phyloP scores from a whole-genome alignment of 2,888 invertebrate species.

The Drosophila nr. perissopoda region DNA sequence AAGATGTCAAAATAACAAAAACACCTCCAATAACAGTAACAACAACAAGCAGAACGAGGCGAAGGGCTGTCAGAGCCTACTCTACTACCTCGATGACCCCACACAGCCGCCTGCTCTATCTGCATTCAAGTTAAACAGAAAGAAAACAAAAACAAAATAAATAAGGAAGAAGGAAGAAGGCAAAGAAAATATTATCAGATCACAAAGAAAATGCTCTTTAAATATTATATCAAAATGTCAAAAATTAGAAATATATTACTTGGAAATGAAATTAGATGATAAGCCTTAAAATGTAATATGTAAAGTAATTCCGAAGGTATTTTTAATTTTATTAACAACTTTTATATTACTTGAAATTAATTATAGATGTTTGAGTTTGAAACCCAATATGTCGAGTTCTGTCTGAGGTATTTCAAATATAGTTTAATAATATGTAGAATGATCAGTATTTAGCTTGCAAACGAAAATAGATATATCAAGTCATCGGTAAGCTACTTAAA shows the following conservation, averaged over 20 bases:
- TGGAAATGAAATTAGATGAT: background rate
- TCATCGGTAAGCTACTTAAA: background rate
- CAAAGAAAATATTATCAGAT: too few species aligned
- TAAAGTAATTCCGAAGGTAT: background rate
- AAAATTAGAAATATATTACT: background rate
- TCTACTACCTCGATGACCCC: constrained; percentile 34
- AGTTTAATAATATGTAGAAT: background rate
- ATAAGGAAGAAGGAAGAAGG: background rate
- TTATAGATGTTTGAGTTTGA: background rate
- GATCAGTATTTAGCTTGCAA: background rate
- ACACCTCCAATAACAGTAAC: constrained; percentile 59
- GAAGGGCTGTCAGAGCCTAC: constrained; percentile 29
- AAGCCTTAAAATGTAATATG: background rate
- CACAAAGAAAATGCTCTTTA: constrained; percentile 18
- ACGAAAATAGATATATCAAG: background rate
- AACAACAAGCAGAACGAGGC: constrained; percentile 21
- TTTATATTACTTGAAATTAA: background rate
- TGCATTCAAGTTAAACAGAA: constrained; percentile 67
- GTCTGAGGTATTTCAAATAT: background rate
- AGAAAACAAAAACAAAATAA: background rate
- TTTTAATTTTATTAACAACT: background rate
- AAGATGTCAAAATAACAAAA: constrained; percentile 78
- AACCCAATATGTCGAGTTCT: background rate
- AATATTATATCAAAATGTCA: background rate
- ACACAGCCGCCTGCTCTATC: constrained; percentile 48